These are phyloP conservation scores for Choloepus hoffmanni DNA, from an alignment of 2,113 vertebrate genomes.

Conservation along the genomic window DNA sequence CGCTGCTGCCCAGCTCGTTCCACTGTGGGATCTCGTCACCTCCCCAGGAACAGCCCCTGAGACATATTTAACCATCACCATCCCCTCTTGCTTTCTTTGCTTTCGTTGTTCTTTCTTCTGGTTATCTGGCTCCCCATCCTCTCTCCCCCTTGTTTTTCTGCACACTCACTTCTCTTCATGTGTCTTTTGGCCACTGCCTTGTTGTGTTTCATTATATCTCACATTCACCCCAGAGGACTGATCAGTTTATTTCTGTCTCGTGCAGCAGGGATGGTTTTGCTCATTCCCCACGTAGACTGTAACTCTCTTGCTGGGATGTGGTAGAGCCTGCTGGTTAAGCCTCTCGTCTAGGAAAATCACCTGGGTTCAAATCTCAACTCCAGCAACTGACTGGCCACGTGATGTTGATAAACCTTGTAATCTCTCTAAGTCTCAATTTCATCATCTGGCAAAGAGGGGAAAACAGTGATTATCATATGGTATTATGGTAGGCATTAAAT, in stretches of 20 bases:
- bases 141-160: too few species aligned
- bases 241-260: neutral
- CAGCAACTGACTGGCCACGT: rapidly evolving
- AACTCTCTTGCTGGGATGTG: neutral
- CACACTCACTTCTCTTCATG: too few species aligned
- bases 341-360: rapidly evolving
- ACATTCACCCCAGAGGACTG: rapidly evolving
- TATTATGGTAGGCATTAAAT: neutral
- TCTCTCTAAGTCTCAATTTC: neutral
- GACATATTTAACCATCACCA: too few species aligned
- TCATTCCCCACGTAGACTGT: neutral
- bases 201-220: neutral
- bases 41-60: too few species aligned
- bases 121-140: too few species aligned
- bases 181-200: too few species aligned
- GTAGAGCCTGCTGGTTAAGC: neutral
- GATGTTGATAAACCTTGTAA: rapidly evolving
- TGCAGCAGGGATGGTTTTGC: neutral
- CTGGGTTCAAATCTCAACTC: neutral
- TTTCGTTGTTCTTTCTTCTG: too few species aligned
- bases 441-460: too few species aligned
- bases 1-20: too few species aligned
- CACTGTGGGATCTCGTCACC: too few species aligned
- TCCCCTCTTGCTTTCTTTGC: too few species aligned
- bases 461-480: rapidly evolving